Percentiles rank a stretch among this genome's conserved stretches.
Evolutionary conservation across 1,140 invertebrate genomes (phyloP).

Genomic region (Meloidogyne chitwoodi): DNA sequence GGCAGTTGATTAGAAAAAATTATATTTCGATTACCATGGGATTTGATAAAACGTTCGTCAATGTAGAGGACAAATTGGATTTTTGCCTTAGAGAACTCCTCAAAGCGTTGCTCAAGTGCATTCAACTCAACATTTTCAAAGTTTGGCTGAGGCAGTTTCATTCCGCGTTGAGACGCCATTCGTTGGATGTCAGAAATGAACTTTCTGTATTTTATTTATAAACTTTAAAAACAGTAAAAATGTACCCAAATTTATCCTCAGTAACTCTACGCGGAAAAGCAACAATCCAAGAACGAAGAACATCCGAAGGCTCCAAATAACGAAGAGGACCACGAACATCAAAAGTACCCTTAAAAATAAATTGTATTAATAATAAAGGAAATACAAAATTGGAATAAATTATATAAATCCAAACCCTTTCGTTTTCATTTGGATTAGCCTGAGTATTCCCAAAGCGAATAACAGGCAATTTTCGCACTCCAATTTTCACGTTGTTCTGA

Average conservation of each 20-base stretch:
- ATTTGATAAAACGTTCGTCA: slow-evolving; percentile 15
- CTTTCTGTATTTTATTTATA: neutral
- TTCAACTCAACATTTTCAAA: slow-evolving; percentile 1
- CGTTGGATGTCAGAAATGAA: neutral
- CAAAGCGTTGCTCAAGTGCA: neutral
- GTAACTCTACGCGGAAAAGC: neutral
- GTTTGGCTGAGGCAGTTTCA: slow-evolving; percentile 18
- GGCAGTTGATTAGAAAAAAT: neutral
- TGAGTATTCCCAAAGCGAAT: neutral
- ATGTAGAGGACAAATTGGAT: slow-evolving; percentile 26
- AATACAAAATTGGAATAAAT: neutral
- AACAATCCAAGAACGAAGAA: neutral
- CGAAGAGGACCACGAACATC: neutral
- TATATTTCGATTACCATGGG: slow-evolving; percentile 14
- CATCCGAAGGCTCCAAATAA: slow-evolving; percentile 9
- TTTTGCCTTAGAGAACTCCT: neutral
- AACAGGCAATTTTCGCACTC: neutral
- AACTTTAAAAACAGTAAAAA: neutral
- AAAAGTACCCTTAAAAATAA: neutral
- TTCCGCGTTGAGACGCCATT: slow-evolving; percentile 20
- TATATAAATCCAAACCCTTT: neutral
- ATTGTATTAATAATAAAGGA: neutral
- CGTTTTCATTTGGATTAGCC: neutral
- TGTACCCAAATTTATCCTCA: neutral
- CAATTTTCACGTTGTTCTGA: neutral